Conservation (phyloP, 2,797 vertebrate species). For the Cottoperca gobio region DNA sequence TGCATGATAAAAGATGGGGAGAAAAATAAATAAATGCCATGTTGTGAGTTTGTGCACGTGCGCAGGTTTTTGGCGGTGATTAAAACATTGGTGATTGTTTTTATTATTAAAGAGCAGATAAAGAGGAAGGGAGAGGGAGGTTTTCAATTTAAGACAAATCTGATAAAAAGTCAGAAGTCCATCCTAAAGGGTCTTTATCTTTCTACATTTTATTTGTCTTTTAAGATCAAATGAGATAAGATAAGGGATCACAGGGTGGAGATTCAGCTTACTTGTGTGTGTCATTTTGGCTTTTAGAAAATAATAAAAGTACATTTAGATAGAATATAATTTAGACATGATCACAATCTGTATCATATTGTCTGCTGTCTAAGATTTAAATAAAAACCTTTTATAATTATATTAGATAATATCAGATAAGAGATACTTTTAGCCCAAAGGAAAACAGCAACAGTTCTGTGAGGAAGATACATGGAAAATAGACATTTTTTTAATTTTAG, state of each 20-base stretch:
- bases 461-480: neutral
- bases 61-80: slow-evolving; percentile 20
- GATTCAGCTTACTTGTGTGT: neutral
- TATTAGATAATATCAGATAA: neutral
- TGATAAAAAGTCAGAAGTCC: neutral
- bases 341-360: no score
- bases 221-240: neutral
- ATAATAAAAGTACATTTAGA: no score
- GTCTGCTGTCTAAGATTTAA: no score
- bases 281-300: neutral
- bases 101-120: no score
- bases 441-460: neutral
- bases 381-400: no score
- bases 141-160: neutral
- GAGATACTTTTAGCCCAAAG: neutral
- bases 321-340: no score
- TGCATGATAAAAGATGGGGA: slow-evolving; percentile 80
- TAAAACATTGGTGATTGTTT: no score
- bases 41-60: slow-evolving; percentile 60
- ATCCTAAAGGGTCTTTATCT: neutral
- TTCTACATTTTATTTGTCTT: neutral
- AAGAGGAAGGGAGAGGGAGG: neutral
- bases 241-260: no score
- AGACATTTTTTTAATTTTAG: neutral
- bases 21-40: slow-evolving; percentile 24